These are phyloP conservation scores for Salarias fasciatus DNA, from an alignment of 2,797 vertebrate genomes.

Conservation along the genomic window DNA sequence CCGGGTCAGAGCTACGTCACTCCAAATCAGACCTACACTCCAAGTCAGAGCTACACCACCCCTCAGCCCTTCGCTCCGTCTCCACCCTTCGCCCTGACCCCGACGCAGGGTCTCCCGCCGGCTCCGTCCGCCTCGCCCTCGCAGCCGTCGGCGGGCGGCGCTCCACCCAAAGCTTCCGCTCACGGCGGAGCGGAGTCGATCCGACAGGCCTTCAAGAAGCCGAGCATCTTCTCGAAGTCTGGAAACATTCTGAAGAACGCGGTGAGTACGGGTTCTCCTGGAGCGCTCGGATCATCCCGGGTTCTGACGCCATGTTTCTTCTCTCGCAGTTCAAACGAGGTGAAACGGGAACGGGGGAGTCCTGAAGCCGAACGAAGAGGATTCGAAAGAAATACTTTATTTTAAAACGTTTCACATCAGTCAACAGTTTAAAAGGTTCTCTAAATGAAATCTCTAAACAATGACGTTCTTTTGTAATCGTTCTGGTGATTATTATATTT, in stretches of 20 bases:
- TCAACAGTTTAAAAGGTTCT: too few relatives aligned
- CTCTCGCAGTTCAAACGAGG: constrained; percentile 76
- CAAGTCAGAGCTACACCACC: neutral
- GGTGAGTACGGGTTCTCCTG: too few relatives aligned
- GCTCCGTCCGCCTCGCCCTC: constrained; percentile 37
- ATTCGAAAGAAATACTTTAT: too few relatives aligned
- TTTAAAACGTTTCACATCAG: too few relatives aligned
- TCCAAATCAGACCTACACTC: neutral
- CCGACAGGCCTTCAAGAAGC: constrained; percentile 47
- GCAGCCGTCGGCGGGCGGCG: constrained; percentile 2
- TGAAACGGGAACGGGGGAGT: constrained; percentile 71
- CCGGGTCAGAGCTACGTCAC: too few relatives aligned
- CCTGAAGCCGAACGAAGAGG: constrained; percentile 33
- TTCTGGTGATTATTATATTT: neutral
- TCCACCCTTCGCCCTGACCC: constrained; percentile 17
- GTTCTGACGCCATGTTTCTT: neutral
- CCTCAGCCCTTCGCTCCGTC: constrained; percentile 21
- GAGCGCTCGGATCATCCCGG: too few relatives aligned
- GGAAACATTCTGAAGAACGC: constrained; percentile 77
- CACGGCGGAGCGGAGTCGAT: constrained; percentile 27
- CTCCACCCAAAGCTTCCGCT: constrained; percentile 16
- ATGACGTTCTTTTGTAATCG: constrained; percentile 26
- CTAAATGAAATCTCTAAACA: too few relatives aligned
- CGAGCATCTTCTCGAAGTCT: constrained; percentile 79
- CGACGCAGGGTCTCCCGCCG: constrained; percentile 24